These are phyloP conservation scores for Lithophane socia DNA, from an alignment of 2,888 invertebrate species.

Conservation along the genomic window DNA sequence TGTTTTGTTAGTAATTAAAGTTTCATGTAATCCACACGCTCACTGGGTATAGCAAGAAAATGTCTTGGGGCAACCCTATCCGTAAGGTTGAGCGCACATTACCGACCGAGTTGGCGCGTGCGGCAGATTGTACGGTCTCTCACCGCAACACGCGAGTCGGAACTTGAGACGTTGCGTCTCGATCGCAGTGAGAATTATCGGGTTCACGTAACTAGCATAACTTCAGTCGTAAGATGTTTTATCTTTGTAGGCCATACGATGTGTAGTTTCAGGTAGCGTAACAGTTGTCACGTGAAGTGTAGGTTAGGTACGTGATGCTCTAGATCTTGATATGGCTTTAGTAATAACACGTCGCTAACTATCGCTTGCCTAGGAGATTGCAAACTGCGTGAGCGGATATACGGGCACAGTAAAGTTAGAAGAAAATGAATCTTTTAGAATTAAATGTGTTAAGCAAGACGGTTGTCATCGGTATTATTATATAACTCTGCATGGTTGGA, in stretches of 20 bases:
- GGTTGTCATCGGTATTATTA: not conserved
- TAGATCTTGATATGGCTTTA: constrained; percentile 38
- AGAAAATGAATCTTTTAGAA: not conserved
- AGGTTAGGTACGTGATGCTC: constrained; percentile 20
- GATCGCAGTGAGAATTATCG: constrained; percentile 43
- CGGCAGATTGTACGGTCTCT: constrained; percentile 17
- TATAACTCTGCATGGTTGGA: not conserved
- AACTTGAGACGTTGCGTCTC: constrained; percentile 36
- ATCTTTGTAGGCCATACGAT: constrained; percentile 38
- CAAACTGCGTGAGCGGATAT: constrained; percentile 24
- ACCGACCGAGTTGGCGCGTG: constrained; percentile 21
- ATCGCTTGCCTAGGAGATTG: constrained; percentile 28
- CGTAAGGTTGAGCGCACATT: constrained; percentile 18
- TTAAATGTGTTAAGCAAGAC: not conserved
- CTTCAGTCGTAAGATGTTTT: constrained; percentile 44
- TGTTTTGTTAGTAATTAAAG: constrained; percentile 47
- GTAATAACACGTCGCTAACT: constrained; percentile 45
- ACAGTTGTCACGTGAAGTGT: constrained; percentile 36
- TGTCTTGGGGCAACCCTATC: constrained; percentile 1
- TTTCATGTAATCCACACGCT: constrained; percentile 14
- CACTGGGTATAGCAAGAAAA: constrained; percentile 13
- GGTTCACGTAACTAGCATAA: constrained; percentile 46
- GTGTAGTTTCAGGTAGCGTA: constrained; percentile 18
- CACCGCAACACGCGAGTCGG: constrained; percentile 4
- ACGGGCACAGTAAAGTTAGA: not conserved